phyloP scores from a whole-genome alignment of 2,113 vertebrate species.

The Hepsetus odoe region DNA sequence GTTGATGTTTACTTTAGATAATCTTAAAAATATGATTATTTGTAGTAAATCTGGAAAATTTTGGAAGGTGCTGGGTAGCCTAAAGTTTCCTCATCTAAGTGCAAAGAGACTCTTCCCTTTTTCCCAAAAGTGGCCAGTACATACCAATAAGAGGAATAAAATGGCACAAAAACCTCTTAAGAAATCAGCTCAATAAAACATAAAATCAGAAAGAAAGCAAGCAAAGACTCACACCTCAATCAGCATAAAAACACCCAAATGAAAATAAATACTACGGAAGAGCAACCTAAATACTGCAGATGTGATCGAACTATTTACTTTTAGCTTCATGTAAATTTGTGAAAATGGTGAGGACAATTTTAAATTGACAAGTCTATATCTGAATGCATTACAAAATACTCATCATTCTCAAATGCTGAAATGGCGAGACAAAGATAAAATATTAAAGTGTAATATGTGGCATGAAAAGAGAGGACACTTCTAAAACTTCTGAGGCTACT shows the following conservation, averaged over 20 bases:
- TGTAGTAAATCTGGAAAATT: too few species aligned
- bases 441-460: not conserved
- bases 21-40: too few species aligned
- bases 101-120: too few species aligned
- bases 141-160: too few species aligned
- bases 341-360: not conserved
- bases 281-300: not conserved
- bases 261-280: not conserved
- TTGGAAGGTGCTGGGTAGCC: too few species aligned
- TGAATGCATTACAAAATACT: not conserved
- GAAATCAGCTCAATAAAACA: not conserved
- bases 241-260: not conserved
- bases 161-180: too few species aligned
- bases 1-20: too few species aligned
- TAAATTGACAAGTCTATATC: not conserved
- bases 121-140: too few species aligned
- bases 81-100: too few species aligned
- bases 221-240: not conserved
- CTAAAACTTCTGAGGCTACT: not conserved
- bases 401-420: too few species aligned
- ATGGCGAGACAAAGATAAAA: not conserved
- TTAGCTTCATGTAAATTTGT: too few species aligned
- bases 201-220: not conserved
- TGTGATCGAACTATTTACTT: too few species aligned
- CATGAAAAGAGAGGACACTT: not conserved